Conservation (phyloP, 2,888 invertebrate genomes). For the Hypsopygia costalis region DNA sequence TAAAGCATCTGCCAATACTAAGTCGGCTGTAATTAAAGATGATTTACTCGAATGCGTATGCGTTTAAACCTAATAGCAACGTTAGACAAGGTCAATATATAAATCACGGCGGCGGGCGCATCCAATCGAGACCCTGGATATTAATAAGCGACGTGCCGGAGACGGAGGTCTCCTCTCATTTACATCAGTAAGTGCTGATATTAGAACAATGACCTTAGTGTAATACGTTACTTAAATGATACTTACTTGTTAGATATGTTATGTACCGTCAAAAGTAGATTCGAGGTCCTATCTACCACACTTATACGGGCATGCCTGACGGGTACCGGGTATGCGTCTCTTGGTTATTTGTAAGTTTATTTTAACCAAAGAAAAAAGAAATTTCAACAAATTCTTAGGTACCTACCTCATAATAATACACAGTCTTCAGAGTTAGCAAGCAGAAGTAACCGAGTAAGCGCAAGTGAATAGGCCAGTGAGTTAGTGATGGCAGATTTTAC, state of each 20-base stretch:
- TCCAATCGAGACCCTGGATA: constrained; percentile 28
- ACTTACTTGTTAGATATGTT: not conserved
- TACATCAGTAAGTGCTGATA: constrained; percentile 45
- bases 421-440: too few species aligned
- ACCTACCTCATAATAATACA: too few species aligned
- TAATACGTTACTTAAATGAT: not conserved
- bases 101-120: constrained; percentile 27
- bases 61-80: constrained; percentile 1
- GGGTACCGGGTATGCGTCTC: too few species aligned
- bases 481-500: too few species aligned
- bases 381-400: too few species aligned
- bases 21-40: not conserved
- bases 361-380: too few species aligned
- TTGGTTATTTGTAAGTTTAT: too few species aligned
- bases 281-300: too few species aligned
- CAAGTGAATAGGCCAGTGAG: too few species aligned
- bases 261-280: not conserved
- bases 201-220: constrained; percentile 45
- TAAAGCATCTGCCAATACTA: too few species aligned
- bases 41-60: not conserved
- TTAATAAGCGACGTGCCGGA: constrained; percentile 20
- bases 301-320: too few species aligned
- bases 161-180: constrained; percentile 42
- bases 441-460: too few species aligned
- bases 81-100: constrained; percentile 22